Conservation (phyloP, 2,888 invertebrate genomes). For the Listrodromus nycthemerus region DNA sequence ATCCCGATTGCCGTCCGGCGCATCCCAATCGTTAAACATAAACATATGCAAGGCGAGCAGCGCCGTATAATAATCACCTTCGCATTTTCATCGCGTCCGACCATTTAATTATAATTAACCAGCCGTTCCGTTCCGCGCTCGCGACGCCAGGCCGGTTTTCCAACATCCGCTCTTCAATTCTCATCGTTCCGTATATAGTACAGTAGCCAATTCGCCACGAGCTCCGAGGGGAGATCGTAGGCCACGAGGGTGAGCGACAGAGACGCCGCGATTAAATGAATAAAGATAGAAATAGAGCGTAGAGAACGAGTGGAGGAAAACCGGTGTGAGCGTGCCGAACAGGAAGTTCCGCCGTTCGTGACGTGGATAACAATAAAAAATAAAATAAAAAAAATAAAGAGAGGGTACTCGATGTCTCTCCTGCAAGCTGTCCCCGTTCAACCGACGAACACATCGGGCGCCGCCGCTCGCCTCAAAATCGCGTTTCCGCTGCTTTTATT, state of each 20-base stretch:
- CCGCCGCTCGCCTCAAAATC: conserved; percentile 6
- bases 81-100: conserved; percentile 63
- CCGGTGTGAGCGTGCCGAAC: conserved; percentile 70
- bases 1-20: conserved; percentile 35
- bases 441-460: conserved; percentile 61
- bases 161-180: conserved; percentile 66
- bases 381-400: background rate
- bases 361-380: conserved; percentile 65
- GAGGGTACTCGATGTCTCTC: conserved; percentile 47
- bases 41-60: background rate
- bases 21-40: conserved; percentile 45
- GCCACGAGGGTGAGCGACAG: conserved; percentile 43
- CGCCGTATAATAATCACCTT: conserved; percentile 61
- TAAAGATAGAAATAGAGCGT: conserved; percentile 65
- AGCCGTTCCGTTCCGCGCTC: conserved; percentile 65
- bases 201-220: conserved; percentile 58
- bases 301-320: conserved; percentile 62
- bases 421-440: conserved; percentile 47
- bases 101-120: conserved; percentile 67
- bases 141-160: conserved; percentile 64
- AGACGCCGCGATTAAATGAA: conserved; percentile 47
- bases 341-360: conserved; percentile 71
- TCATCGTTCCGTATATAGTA: conserved; percentile 30
- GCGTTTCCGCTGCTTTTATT: conserved; percentile 42
- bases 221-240: conserved; percentile 20